Conservation (phyloP, 2,797 vertebrate species). For the Lindbergichthys nudifrons region DNA sequence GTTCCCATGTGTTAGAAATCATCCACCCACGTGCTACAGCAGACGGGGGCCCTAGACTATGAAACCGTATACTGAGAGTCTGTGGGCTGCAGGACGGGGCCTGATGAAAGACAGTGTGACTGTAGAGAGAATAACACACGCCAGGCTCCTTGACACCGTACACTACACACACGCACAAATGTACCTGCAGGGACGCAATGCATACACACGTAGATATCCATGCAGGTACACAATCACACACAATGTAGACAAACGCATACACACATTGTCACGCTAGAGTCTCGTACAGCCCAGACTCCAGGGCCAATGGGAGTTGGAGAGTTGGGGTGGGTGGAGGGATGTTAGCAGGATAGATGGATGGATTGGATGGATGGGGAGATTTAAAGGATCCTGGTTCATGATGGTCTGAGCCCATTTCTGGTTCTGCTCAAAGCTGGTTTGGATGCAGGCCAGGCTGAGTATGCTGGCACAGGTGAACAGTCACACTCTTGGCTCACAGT, state of each 20-base stretch:
- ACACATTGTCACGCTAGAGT: slow-evolving; percentile 75
- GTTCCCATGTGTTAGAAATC: slow-evolving; percentile 90
- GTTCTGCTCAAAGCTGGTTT: slow-evolving; percentile 68
- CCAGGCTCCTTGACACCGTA: slow-evolving; percentile 77
- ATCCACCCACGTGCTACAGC: slow-evolving; percentile 87
- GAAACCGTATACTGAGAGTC: slow-evolving; percentile 84
- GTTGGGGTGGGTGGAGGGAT: slow-evolving; percentile 67
- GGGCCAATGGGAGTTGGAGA: slow-evolving; percentile 72
- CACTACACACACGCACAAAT: slow-evolving; percentile 44
- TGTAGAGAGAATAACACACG: slow-evolving; percentile 82
- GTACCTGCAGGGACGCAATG: slow-evolving; percentile 48
- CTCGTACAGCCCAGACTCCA: slow-evolving; percentile 49
- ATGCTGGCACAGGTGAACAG: slow-evolving; percentile 76
- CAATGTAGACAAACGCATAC: slow-evolving; percentile 37
- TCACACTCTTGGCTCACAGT: slow-evolving; percentile 60
- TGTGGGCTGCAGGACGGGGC: slow-evolving; percentile 80
- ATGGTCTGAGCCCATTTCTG: slow-evolving; percentile 58
- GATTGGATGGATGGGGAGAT: slow-evolving; percentile 60
- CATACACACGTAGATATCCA: slow-evolving; percentile 32
- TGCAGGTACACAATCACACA: slow-evolving; percentile 32
- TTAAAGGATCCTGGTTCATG: slow-evolving; percentile 48
- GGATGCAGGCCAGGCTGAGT: slow-evolving; percentile 59
- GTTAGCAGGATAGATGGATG: slow-evolving; percentile 53
- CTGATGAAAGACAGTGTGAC: slow-evolving; percentile 88
- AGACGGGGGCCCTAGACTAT: slow-evolving; percentile 80